Evolutionary conservation across 1,140 invertebrate species (phyloP).

Genomic region (Ptiloglossa arizonensis): DNA sequence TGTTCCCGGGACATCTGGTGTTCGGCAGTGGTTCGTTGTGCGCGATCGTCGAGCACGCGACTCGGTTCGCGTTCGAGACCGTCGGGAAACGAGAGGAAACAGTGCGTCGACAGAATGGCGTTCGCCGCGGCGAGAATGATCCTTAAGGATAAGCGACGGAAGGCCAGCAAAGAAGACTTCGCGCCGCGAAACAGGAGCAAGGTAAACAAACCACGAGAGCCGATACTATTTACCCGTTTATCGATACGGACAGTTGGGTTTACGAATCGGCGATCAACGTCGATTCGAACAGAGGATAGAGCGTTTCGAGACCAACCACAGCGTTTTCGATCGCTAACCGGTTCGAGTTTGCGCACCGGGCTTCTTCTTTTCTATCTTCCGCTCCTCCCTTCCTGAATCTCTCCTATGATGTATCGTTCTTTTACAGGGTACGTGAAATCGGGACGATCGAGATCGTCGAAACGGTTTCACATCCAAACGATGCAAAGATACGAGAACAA

Average conservation of each 20-base stretch:
- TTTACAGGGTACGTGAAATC: too few species aligned
- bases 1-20: not conserved
- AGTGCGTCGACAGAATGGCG: constrained; percentile 84
- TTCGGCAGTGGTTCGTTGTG: constrained; percentile 23
- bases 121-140: constrained; percentile 92
- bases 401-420: too few species aligned
- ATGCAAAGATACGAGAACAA: too few species aligned
- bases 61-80: constrained; percentile 1
- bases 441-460: too few species aligned
- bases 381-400: not conserved
- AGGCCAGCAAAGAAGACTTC: constrained; percentile 90
- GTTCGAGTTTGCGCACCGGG: too few species aligned
- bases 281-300: not conserved
- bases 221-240: too few species aligned
- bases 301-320: not conserved
- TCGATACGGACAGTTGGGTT: too few species aligned
- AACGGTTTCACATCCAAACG: too few species aligned
- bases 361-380: not conserved
- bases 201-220: constrained; percentile 82
- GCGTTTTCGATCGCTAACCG: not conserved
- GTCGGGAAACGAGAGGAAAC: not conserved
- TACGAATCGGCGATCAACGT: not conserved
- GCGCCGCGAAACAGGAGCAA: constrained; percentile 88
- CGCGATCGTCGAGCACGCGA: not conserved
- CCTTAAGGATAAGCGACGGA: constrained; percentile 89